A percentile compares a stretch with the other conserved stretches of the same genome.
Evolutionary conservation across 2,888 invertebrate species (phyloP).

Genomic region (Petrophora chlorosata): DNA sequence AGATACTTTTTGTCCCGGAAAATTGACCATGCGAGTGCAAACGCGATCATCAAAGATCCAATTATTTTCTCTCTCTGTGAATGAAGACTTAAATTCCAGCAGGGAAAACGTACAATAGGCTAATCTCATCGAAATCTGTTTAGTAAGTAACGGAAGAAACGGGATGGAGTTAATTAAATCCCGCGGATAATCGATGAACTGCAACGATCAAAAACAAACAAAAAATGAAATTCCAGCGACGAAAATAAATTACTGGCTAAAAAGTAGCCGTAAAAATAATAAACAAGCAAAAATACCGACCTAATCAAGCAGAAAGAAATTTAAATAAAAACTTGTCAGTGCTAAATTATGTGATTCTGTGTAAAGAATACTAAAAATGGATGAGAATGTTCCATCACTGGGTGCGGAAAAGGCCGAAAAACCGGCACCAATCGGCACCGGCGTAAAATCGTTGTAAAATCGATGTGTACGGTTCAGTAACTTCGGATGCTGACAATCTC

Average conservation of each 20-base stretch:
- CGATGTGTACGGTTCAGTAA: conserved; percentile 65
- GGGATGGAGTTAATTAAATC: no score
- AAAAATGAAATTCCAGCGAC: background rate
- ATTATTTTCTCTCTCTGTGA: no score
- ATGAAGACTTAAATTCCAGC: no score
- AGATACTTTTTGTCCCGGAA: no score
- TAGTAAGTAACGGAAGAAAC: no score
- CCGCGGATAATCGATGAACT: no score
- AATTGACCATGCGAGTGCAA: no score
- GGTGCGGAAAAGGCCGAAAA: conserved; percentile 29
- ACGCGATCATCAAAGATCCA: no score
- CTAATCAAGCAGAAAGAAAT: conserved; percentile 15
- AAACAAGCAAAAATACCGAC: conserved; percentile 30
- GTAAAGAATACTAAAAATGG: conserved; percentile 32
- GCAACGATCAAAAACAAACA: background rate
- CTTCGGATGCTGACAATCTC: conserved; percentile 48
- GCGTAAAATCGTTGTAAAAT: conserved; percentile 58
- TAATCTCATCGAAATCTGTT: no score
- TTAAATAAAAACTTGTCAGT: conserved; percentile 7
- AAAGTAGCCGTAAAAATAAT: conserved; percentile 9
- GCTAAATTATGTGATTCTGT: conserved; percentile 11
- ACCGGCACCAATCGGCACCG: conserved; percentile 37
- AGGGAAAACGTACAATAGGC: no score
- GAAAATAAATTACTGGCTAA: background rate
- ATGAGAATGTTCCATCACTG: conserved; percentile 30